phyloP scores from a whole-genome alignment of 1,140 invertebrate species.

The Meteorus sp. region DNA sequence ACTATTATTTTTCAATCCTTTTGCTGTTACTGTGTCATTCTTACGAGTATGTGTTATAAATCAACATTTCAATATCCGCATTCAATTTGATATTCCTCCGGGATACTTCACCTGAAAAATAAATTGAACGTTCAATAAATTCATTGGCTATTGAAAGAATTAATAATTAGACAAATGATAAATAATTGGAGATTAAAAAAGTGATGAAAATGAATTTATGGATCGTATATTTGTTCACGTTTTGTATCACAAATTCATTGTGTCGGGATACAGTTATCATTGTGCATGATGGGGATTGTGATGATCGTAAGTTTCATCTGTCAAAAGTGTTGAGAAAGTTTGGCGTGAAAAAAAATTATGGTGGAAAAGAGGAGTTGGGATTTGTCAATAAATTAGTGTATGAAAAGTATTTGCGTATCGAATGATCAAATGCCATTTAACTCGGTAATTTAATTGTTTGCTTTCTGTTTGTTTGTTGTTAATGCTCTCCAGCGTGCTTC shows the following conservation, averaged over 20 bases:
- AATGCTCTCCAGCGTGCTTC: conserved; percentile 69
- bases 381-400: background rate
- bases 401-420: too few species aligned
- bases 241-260: conserved; percentile 9
- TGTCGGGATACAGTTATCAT: conserved; percentile 25
- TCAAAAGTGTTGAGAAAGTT: too few species aligned
- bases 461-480: conserved; percentile 18
- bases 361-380: background rate
- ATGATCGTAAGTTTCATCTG: conserved; percentile 31
- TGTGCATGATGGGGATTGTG: conserved; percentile 27
- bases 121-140: too few species aligned
- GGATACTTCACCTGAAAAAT: too few species aligned
- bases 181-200: background rate
- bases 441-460: background rate
- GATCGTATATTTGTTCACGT: conserved; percentile 2
- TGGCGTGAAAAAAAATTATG: conserved; percentile 1
- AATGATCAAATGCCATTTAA: too few species aligned
- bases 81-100: too few species aligned
- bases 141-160: too few species aligned
- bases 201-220: conserved; percentile 1
- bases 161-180: too few species aligned
- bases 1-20: conserved; percentile 37
- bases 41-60: background rate
- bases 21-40: conserved; percentile 24
- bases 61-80: too few species aligned